These are phyloP conservation scores for Heterotilapia buettikoferi DNA, from an alignment of 2,113 vertebrate species.

Conservation along the genomic window DNA sequence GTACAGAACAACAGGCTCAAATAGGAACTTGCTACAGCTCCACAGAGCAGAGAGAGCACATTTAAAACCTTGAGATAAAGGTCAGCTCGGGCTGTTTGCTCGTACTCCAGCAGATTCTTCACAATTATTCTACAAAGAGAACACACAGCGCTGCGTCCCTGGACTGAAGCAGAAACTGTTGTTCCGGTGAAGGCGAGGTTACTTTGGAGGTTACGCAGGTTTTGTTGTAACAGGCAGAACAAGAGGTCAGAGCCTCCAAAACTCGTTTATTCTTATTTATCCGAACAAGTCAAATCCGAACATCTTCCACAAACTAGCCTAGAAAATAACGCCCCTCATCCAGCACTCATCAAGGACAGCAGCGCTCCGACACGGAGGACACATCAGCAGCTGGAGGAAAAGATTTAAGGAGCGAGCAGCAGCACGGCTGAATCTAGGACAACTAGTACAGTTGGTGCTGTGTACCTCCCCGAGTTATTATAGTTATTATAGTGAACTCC, in stretches of 20 bases:
- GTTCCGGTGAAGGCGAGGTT: neutral
- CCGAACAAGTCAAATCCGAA: accelerated
- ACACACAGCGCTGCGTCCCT: neutral
- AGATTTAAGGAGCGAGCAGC: accelerated
- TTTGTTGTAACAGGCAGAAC: neutral
- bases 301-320: neutral
- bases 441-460: neutral
- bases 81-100: neutral
- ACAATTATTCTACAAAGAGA: neutral
- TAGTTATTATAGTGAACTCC: neutral
- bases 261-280: neutral
- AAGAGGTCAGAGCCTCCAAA: neutral
- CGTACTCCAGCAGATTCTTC: neutral
- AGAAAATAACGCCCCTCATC: neutral
- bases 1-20: neutral
- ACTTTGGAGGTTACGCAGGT: neutral
- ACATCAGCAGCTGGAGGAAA: neutral
- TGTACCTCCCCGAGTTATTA: neutral
- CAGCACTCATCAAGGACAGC: neutral
- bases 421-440: neutral
- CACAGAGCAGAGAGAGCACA: neutral
- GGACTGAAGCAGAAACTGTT: neutral
- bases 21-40: neutral
- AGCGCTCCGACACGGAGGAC: neutral
- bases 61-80: neutral